Percentiles rank a stretch among this genome's conserved stretches.
Conservation (phyloP, 2,888 invertebrate species). For the Nomada fabriciana region DNA sequence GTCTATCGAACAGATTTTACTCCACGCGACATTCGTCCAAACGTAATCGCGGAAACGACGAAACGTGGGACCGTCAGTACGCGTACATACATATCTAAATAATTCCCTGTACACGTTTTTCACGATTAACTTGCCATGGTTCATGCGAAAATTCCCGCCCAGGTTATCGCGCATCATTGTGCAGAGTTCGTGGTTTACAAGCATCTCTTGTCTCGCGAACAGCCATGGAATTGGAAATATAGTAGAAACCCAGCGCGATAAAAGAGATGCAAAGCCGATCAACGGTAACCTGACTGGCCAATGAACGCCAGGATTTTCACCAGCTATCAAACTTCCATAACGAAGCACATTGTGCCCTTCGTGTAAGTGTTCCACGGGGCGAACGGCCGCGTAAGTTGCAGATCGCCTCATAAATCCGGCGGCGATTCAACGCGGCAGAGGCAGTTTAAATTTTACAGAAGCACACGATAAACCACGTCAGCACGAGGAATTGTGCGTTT, state of each 20-base stretch:
- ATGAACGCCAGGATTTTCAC: constrained; percentile 16
- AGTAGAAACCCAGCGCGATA: not conserved
- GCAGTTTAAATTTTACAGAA: constrained; percentile 41
- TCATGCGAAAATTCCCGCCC: too few species aligned
- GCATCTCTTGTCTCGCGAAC: too few species aligned
- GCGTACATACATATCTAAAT: too few species aligned
- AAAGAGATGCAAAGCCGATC: constrained; percentile 1
- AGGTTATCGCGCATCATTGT: too few species aligned
- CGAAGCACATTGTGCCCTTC: not conserved
- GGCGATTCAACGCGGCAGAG: constrained; percentile 21
- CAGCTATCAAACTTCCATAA: constrained; percentile 36
- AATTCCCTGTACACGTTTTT: too few species aligned
- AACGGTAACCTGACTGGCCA: not conserved
- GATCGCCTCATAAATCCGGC: constrained; percentile 30
- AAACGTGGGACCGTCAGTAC: too few species aligned
- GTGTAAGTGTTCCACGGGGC: not conserved
- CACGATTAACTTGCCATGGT: too few species aligned
- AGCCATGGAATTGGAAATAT: too few species aligned
- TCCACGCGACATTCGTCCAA: too few species aligned
- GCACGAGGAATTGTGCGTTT: constrained; percentile 3
- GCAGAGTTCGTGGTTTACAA: too few species aligned
- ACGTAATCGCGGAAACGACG: too few species aligned
- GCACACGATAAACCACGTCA: constrained; percentile 40
- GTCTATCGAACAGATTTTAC: too few species aligned
- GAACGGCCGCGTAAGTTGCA: constrained; percentile 25